Base-by-base conservation (phyloP, 2,888 invertebrate genomes). In the Pristionchus maxplancki region DNA sequence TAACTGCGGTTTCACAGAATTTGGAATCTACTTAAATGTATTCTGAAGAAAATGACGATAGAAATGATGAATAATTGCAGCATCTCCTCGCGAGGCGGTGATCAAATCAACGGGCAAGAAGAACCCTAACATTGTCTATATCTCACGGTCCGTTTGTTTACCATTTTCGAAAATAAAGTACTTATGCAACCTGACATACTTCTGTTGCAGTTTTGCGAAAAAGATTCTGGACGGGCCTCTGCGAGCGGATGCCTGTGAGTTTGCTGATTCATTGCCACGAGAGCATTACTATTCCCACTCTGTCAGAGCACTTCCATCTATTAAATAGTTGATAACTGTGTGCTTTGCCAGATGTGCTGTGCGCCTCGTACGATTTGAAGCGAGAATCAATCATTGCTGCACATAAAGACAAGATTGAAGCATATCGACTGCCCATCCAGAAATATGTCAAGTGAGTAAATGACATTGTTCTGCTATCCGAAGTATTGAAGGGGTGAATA, bases 191-290 rank as follows among this genome's bases (percentile, higher is more conserved):
- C 13, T 67, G 15, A 67, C 9, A 28, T n/a, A 40, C 13, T 40
- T 71, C 20, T 13, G 34, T 87, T 90, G 64, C 88, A 91, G 92
- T 58, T 58, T 90, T 81, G 93, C 94, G 15, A 89, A 90, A 6
- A 90, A 90, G 1, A 89, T 92, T 44, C 90, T 94, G 37, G 93
- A 93, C 82, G 94, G 94, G 5, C 94, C 94, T 15, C 90, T 94
- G 20, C 89, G 48, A 1, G 91, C 91, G 31, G 92, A 93, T 67
- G 91, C 91, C 37, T 92, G 82, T 83, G 3, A 53, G 82, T 24
- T 83, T 71, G 11, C 4, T 9, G 34, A 9, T 31, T 71, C n/a
- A 71, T 28, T 13, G 9, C 6, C 6, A 34, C 5, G 6, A n/a
- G 31, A 34, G 6, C 15, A 28, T 71, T 31, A 71, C 6, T 28